These are phyloP conservation scores for Drosophila formosana DNA, from an alignment of 2,888 invertebrate genomes.

Conservation along the genomic window DNA sequence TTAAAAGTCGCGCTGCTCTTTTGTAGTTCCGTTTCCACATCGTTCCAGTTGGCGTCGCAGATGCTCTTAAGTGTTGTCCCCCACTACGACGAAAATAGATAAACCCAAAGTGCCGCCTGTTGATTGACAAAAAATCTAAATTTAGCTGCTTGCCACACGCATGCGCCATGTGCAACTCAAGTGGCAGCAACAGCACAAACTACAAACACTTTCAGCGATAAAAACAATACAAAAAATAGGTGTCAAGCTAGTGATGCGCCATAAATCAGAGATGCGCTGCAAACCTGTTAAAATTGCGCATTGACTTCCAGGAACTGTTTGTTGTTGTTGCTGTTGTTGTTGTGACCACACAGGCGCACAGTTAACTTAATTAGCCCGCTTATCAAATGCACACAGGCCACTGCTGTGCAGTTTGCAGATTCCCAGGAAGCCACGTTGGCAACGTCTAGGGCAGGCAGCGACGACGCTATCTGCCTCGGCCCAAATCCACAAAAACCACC, in stretches of 20 bases:
- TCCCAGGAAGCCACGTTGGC: constrained; percentile 45
- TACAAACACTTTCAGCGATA: constrained; percentile 58
- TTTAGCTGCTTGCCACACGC: constrained; percentile 51
- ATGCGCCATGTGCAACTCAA: constrained; percentile 40
- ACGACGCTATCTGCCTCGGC: constrained; percentile 51
- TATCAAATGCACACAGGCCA: constrained; percentile 59
- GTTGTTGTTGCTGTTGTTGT: neutral
- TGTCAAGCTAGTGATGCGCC: constrained; percentile 37
- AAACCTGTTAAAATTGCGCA: constrained; percentile 43
- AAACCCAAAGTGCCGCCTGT: constrained; percentile 34
- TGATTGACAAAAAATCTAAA: constrained; percentile 45
- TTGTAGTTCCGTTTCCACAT: constrained; percentile 53
- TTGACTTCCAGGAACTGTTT: neutral
- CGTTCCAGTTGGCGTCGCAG: constrained; percentile 38
- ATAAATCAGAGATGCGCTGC: constrained; percentile 30
- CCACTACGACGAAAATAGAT: neutral
- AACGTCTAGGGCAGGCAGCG: constrained; percentile 26
- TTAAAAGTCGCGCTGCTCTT: constrained; percentile 35
- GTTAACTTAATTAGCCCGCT: constrained; percentile 76
- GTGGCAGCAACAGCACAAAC: constrained; percentile 47
- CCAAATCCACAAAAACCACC: constrained; percentile 68
- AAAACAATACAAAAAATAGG: constrained; percentile 34
- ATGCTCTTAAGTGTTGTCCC: constrained; percentile 31
- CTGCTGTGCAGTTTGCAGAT: constrained; percentile 61
- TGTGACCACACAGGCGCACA: constrained; percentile 57